These are phyloP conservation scores for Mylabris sibirica DNA, from an alignment of 2,888 invertebrate species.

Conservation along the genomic window DNA sequence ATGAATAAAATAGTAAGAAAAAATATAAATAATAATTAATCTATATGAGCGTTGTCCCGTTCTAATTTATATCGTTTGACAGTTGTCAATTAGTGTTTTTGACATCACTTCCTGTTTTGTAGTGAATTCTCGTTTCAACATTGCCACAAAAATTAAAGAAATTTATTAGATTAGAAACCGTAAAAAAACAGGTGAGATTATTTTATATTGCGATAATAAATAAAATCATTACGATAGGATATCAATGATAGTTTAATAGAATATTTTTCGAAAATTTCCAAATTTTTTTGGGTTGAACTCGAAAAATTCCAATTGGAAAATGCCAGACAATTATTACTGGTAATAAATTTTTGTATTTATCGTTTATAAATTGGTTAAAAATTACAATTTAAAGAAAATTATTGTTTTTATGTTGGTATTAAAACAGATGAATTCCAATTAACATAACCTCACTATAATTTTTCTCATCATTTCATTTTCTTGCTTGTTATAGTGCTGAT, in stretches of 20 bases:
- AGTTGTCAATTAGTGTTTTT: not conserved
- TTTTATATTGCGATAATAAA: not conserved
- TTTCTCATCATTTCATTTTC: slow-evolving; percentile 25
- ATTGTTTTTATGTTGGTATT: slow-evolving; percentile 7
- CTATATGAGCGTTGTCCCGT: not conserved
- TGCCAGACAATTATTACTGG: slow-evolving; percentile 47
- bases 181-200: not conserved
- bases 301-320: slow-evolving; percentile 21
- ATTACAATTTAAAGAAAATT: not conserved
- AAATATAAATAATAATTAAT: too few relatives aligned
- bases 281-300: too few relatives aligned
- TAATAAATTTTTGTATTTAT: slow-evolving; percentile 32
- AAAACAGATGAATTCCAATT: not conserved
- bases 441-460: slow-evolving; percentile 46
- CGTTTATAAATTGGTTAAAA: slow-evolving; percentile 2
- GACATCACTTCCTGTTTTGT: slow-evolving; percentile 10
- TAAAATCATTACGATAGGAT: not conserved
- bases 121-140: not conserved
- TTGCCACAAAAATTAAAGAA: not conserved
- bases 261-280: too few relatives aligned
- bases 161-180: not conserved
- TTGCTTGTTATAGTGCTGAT: slow-evolving; percentile 56
- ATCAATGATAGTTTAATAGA: not conserved
- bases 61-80: not conserved
- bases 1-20: too few relatives aligned